Evolutionary conservation across 1,140 invertebrate genomes (phyloP).

Genomic region (Drosophila equinoxialis): DNA sequence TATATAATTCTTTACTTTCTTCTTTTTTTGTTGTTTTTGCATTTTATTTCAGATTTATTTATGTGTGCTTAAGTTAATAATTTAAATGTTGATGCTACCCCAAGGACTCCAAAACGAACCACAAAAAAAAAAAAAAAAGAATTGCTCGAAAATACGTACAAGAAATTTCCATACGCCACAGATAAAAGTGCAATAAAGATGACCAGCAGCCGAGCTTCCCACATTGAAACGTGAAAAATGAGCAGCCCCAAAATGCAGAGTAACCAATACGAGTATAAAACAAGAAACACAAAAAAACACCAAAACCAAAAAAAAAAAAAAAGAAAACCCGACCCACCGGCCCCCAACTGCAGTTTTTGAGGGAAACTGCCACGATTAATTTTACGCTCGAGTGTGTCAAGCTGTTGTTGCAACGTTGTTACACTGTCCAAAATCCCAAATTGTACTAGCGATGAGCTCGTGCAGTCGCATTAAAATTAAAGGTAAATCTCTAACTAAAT

Average conservation of each 20-base stretch:
- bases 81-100: slow-evolving; percentile 68
- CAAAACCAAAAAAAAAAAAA: neutral
- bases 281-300: neutral
- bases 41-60: slow-evolving; percentile 32
- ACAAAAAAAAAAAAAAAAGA: slow-evolving; percentile 11
- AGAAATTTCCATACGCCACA: slow-evolving; percentile 15
- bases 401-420: slow-evolving; percentile 42
- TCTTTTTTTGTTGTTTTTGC: slow-evolving; percentile 28
- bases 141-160: neutral
- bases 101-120: slow-evolving; percentile 35
- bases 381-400: slow-evolving; percentile 76
- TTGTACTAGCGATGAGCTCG: neutral
- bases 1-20: slow-evolving; percentile 20
- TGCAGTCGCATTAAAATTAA: neutral
- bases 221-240: slow-evolving; percentile 40
- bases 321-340: neutral
- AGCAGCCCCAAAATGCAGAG: slow-evolving; percentile 22
- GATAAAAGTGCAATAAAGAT: slow-evolving; percentile 47
- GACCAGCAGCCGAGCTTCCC: slow-evolving; percentile 9
- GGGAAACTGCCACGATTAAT: slow-evolving; percentile 70
- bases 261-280: slow-evolving; percentile 2
- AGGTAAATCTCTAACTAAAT: no score
- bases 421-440: slow-evolving; percentile 38
- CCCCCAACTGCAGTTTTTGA: slow-evolving; percentile 15
- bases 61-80: slow-evolving; percentile 62